A percentile compares a stretch with the other conserved stretches of the same genome.
These are phyloP conservation scores for Tetragonula clypearis DNA, from an alignment of 1,140 invertebrate genomes.

Conservation along the genomic window DNA sequence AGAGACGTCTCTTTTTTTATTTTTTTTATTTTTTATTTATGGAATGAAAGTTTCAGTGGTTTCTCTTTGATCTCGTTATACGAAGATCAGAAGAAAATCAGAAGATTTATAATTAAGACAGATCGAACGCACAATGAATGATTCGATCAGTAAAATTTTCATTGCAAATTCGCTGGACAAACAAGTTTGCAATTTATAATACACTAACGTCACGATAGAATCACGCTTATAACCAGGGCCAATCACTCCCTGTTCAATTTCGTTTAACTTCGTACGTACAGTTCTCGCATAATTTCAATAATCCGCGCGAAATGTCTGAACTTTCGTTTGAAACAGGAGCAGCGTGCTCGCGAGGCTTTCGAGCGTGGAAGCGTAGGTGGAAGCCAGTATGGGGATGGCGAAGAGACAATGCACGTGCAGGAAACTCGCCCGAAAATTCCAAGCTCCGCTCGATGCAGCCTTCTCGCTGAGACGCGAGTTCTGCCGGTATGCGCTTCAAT, in stretches of 20 bases:
- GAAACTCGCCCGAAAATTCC: slow-evolving; percentile 16
- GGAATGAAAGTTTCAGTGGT: too few relatives aligned
- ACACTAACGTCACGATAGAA: too few relatives aligned
- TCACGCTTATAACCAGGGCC: too few relatives aligned
- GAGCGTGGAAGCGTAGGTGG: neutral
- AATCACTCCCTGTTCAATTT: too few relatives aligned
- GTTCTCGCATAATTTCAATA: neutral
- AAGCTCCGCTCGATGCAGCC: neutral
- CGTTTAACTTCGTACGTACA: neutral
- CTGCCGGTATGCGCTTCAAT: slow-evolving; percentile 23
- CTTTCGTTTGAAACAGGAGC: neutral
- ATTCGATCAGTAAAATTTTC: too few relatives aligned
- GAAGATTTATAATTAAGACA: too few relatives aligned
- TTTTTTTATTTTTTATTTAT: too few relatives aligned
- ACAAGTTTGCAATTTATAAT: too few relatives aligned
- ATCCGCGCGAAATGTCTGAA: neutral
- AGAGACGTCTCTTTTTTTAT: neutral
- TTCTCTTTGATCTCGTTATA: too few relatives aligned
- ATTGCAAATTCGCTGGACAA: too few relatives aligned
- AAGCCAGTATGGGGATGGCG: neutral
- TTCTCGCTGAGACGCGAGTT: neutral
- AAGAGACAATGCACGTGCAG: neutral
- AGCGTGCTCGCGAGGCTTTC: neutral
- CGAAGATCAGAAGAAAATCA: too few relatives aligned
- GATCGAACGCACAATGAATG: too few relatives aligned